Evolutionary conservation across 2,888 invertebrate genomes (phyloP), one percentile per base, ranked within the genome.

Genomic region (Brachylomia viminalis): DNA sequence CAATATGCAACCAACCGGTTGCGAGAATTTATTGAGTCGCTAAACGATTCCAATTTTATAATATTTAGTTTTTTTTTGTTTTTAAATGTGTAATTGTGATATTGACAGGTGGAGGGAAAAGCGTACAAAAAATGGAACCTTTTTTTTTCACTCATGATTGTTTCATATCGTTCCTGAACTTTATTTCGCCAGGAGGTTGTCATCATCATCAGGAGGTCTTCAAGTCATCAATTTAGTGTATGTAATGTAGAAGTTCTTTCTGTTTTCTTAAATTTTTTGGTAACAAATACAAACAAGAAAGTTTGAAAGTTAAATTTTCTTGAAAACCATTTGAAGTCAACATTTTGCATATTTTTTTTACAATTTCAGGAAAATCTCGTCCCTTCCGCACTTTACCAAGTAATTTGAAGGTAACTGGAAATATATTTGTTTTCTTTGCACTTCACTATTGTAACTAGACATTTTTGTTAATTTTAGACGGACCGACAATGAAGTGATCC

Each of bases 1-100:
- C 94, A 94, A 93, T 95, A 93, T 94, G 90, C 90, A 91, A 85
- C 89, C 88, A 88, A 88, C 88, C 86, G 71, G 75, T 77, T 81
- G 72, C 75, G 82, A 75, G 84, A 85, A 84, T 80, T 83, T 84
- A 87, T 82, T 84, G 79, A 79, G 82, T 80, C 75, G 72, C 82
- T 87, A 87, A 87, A 85, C 85, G 80, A 82, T 87, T 82, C 75
- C 82, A 82, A 82, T 82, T 86, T 86, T 79, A 77, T n/a, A 82
- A 82, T 73, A 64, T 72, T 67, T 71, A 42, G 61, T 62, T 66
- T 77, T 64, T 64, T 62, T 30, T 70, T 62, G 20, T 38, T 70
- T 56, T 49, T 52, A 47, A 23, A 69, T 56, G n/a, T 67, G 15
- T 56, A 23, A 17, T 30, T 61, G 23, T 38, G 0, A 38, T n/a